Base-by-base conservation (phyloP, 2,888 invertebrate genomes). In the Yponomeuta plumbellus region DNA sequence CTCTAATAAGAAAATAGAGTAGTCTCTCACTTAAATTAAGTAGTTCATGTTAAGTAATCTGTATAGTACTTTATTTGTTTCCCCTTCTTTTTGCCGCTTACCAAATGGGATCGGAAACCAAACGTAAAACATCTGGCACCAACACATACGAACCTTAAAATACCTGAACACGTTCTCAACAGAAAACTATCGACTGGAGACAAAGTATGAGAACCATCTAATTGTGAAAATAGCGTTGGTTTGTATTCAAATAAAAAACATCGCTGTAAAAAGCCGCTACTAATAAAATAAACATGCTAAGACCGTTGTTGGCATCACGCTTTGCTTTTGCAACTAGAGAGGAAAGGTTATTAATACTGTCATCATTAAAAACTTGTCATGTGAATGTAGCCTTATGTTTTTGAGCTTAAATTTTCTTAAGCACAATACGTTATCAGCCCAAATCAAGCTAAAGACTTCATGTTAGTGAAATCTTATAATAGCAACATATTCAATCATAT, bases 161-260 rank as follows among this genome's bases (percentile, higher is more conserved):
- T 52, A 68, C 61, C 66, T 58, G 44, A 70, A 74, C 75, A 61
- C 11, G 23, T 61, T 61, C 61, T 63, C 63, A 92, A 92, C 94
- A 98, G 99, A 99, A 93, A 99, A 99, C 93, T 98, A 98, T 93
- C 95, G 98, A 78, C 95, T 98, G 86, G 97, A 98, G 92, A 97
- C 98, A 87, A 96, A 97, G 89, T 98, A 98, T 93, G 98, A 98
- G 92, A 98, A 98, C 88, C 97, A 98, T 92, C 95, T 99, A 88
- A 98, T 99, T 92, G 96, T 97, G 91, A 99, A 99, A 94, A 96
- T 99, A 90, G 97, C 98, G 81, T 94, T 98, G 94, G 96, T 96
- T 94, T 93, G 94, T 94, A 94, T 93, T 81, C 74, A 72, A 75
- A 73, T 69, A 67, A 57, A 52, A 52, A 52, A 52, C 13, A 52